Evolutionary conservation across 2,888 invertebrate species (phyloP).

Genomic region (Endomychus coccineus): DNA sequence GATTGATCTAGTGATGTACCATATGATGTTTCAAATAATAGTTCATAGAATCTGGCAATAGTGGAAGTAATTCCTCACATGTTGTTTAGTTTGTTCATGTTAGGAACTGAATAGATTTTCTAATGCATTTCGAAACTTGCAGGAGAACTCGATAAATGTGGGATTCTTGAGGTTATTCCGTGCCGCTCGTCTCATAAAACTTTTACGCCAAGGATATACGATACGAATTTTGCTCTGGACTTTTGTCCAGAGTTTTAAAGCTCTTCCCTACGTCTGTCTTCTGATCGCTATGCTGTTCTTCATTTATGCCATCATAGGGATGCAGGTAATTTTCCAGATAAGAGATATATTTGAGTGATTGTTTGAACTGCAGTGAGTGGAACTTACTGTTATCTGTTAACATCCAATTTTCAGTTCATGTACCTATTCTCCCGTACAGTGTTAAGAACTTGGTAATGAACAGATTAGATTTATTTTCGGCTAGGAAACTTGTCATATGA

Average conservation of each 20-base stretch:
- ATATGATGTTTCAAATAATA: no score
- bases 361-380: neutral
- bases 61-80: no score
- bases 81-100: no score
- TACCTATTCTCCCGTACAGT: no score
- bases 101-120: neutral
- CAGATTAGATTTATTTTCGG: no score
- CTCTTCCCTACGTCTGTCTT: conserved; percentile 99
- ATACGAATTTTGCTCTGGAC: conserved; percentile 99
- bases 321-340: conserved; percentile 83
- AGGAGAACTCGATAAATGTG: conserved; percentile 97
- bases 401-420: no score
- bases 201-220: conserved; percentile 98
- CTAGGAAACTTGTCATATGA: no score
- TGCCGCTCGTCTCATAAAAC: conserved; percentile 97
- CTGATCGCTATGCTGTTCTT: conserved; percentile 99
- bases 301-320: conserved; percentile 99
- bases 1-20: no score
- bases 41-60: no score
- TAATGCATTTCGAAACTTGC: conserved; percentile 37
- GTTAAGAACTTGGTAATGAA: no score
- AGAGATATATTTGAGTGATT: conserved; percentile 6
- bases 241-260: conserved; percentile 99
- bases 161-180: conserved; percentile 98
- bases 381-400: no score